Evolutionary conservation across 2,888 invertebrate genomes (phyloP), one percentile per base, ranked within the genome.

Genomic region (Junonia oenone): DNA sequence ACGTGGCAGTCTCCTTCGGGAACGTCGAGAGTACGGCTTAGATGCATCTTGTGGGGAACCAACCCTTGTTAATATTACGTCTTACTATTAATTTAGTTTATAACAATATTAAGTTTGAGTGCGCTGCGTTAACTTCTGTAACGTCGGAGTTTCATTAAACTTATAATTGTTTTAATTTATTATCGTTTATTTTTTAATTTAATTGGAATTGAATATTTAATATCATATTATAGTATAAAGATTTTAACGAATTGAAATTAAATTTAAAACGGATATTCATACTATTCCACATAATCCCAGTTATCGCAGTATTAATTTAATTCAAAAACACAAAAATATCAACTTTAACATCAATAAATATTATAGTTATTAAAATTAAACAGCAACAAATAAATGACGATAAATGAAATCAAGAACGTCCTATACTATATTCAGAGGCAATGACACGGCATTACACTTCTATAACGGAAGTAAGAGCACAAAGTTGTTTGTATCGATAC

Each of bases 21-120:
- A 76, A 66, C 65, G 68, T 61, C 68, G 69, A 69, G 76, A 78
- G 83, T 78, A 83, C 66, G 73, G 76, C 75, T 84, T 80, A 81
- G 79, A 73, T 87, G 83, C 83, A 83, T 83, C 81, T 83, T 84
- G 84, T 64, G 81, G 81, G 72, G 65, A 79, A 80, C 83, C 82
- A 77, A 69, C 71, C 71, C 73, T 72, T 77, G 81, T 78, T 84
- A 79, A 80, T 82, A 83, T 81, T 69, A 79, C 71, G 73, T 75
- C 77, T 81, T 79, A 76, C 79, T 81, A 83, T 82, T 82, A 83
- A 83, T 79, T 80, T 70, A 72, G 67, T 81, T 80, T 72, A 71
- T 73, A 78, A 75, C 74, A 67, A 66, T 73, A 73, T 72, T 68
- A 59, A 63, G 61, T 68, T 70, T 53, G 50, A 59, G 45, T 63